Conservation (phyloP, 2,113 vertebrate species). For the Mormyrus lacerda region DNA sequence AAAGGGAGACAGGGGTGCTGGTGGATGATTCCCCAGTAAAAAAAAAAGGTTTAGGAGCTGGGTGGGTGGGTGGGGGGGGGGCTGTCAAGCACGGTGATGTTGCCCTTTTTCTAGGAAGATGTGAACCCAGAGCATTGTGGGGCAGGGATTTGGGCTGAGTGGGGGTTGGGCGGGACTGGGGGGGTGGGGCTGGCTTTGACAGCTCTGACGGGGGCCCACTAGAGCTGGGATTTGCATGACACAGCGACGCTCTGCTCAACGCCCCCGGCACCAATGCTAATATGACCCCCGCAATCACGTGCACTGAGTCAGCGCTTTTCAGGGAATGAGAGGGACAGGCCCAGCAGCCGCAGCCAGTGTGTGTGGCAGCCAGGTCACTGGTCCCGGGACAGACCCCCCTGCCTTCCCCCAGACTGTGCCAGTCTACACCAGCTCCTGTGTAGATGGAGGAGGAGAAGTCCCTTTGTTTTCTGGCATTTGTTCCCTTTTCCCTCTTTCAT, state of each 20-base stretch:
- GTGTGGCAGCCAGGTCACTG: background rate
- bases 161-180: background rate
- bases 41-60: background rate
- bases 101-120: background rate
- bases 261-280: slow-evolving; percentile 38
- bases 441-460: too few relatives aligned
- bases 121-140: background rate
- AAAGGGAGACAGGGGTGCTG: slow-evolving; percentile 40
- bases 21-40: background rate
- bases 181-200: background rate
- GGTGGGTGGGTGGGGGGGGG: background rate
- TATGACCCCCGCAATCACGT: slow-evolving; percentile 10
- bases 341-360: background rate
- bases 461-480: too few relatives aligned
- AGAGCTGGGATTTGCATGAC: slow-evolving; percentile 49
- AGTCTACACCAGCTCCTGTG: too few relatives aligned
- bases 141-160: background rate
- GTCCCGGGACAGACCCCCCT: background rate
- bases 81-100: background rate
- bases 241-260: slow-evolving; percentile 42
- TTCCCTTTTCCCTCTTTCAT: too few relatives aligned
- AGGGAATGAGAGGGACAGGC: background rate
- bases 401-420: too few relatives aligned
- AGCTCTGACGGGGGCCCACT: slow-evolving; percentile 21
- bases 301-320: background rate